These are phyloP conservation scores for Polyergus mexicanus DNA, from an alignment of 1,140 invertebrate species.

Conservation along the genomic window DNA sequence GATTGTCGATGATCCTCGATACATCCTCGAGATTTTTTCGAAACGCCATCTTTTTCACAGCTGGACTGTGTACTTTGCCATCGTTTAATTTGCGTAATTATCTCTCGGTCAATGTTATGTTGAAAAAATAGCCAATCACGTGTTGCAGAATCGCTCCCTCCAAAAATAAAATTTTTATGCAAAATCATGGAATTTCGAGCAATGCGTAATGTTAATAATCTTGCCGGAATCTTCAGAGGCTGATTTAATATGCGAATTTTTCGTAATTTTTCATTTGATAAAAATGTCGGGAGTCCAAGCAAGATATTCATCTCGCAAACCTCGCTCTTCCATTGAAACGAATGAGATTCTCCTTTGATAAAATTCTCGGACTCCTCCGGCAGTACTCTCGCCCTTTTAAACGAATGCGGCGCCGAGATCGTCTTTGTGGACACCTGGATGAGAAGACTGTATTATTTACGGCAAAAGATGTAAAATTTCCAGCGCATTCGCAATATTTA, in stretches of 20 bases:
- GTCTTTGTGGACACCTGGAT: constrained; percentile 40
- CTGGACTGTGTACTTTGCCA: background rate
- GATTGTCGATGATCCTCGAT: constrained; percentile 28
- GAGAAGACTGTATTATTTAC: constrained; percentile 39
- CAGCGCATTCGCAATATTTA: background rate
- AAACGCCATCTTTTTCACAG: background rate
- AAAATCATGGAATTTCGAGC: background rate
- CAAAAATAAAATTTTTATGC: background rate
- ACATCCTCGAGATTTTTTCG: background rate
- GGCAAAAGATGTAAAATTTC: background rate
- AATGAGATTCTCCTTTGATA: background rate
- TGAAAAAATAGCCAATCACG: background rate
- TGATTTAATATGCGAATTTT: background rate
- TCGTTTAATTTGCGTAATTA: background rate
- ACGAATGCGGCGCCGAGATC: background rate
- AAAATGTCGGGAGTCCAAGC: background rate
- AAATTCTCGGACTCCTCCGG: background rate
- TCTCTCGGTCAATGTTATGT: background rate
- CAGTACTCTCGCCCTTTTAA: background rate
- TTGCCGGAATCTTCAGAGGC: background rate
- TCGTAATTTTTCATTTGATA: background rate
- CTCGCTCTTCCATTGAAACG: background rate
- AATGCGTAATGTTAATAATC: background rate
- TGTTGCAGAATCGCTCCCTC: background rate
- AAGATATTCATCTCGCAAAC: background rate